Conservation (phyloP, 2,888 invertebrate genomes). For the Catocala sponsa region DNA sequence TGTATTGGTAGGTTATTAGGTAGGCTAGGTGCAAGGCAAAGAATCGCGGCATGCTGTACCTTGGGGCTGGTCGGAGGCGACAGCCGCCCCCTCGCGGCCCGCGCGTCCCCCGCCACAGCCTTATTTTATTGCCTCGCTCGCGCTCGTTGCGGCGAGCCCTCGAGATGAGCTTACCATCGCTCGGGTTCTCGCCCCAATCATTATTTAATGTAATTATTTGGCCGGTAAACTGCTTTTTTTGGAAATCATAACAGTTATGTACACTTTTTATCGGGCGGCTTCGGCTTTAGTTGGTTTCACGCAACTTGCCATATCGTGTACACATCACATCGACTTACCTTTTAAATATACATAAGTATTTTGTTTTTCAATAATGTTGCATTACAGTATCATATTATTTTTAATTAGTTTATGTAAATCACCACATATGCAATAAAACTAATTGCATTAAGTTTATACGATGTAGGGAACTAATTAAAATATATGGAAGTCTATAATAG, state of each 20-base stretch:
- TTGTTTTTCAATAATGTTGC: conserved; percentile 14
- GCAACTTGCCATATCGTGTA: conserved; percentile 45
- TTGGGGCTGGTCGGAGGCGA: conserved; percentile 46
- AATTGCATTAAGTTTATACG: too few species aligned
- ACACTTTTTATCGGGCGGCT: conserved; percentile 67
- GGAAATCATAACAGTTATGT: conserved; percentile 75
- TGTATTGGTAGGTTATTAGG: too few species aligned
- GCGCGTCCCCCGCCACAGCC: conserved; percentile 57
- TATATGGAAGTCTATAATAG: too few species aligned
- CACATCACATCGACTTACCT: conserved; percentile 24
- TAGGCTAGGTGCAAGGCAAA: neutral
- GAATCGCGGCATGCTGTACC: conserved; percentile 56
- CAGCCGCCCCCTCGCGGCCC: conserved; percentile 49
- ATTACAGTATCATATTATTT: neutral
- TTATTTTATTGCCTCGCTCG: conserved; percentile 78
- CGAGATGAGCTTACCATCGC: conserved; percentile 79
- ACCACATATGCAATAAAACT: too few species aligned
- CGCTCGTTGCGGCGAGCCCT: conserved; percentile 74
- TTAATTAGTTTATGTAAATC: too few species aligned
- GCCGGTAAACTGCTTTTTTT: conserved; percentile 76
- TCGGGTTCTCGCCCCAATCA: conserved; percentile 78
- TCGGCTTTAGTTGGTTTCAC: conserved; percentile 56
- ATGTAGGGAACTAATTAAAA: too few species aligned
- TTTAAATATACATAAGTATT: conserved; percentile 24
- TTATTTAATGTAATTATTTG: conserved; percentile 86